Conservation (phyloP, 2,888 invertebrate genomes). For the Electrophaes corylata region DNA sequence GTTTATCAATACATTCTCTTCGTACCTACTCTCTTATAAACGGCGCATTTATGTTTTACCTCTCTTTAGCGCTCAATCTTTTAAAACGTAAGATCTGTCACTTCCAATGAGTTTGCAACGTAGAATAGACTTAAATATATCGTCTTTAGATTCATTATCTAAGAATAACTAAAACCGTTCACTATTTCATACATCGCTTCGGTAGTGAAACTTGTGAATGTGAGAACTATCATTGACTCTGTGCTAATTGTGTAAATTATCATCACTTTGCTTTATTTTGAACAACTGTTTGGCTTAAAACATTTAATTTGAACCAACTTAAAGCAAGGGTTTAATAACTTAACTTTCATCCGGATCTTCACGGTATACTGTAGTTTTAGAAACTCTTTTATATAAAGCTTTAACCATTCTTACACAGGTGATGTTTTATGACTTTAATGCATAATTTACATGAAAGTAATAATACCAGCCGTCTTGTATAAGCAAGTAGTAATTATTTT, state of each 20-base stretch:
- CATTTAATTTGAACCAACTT: slow-evolving; percentile 6
- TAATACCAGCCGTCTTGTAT: background rate
- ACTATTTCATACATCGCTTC: background rate
- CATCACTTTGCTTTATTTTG: slow-evolving; percentile 9
- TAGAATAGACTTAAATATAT: background rate
- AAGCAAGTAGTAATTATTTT: background rate
- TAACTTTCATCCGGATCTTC: slow-evolving; percentile 17
- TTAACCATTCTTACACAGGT: slow-evolving; percentile 4
- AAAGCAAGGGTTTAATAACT: slow-evolving; percentile 13
- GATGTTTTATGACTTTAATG: slow-evolving; percentile 12
- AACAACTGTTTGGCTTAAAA: slow-evolving; percentile 7
- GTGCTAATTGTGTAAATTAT: slow-evolving; percentile 11
- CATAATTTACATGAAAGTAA: slow-evolving; percentile 21
- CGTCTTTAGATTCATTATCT: background rate
- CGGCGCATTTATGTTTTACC: slow-evolving; percentile 38
- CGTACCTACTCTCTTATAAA: slow-evolving; percentile 57
- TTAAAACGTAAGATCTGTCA: slow-evolving; percentile 14
- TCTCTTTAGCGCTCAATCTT: slow-evolving; percentile 16
- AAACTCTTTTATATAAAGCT: slow-evolving; percentile 6
- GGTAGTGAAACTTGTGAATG: slow-evolving; percentile 3
- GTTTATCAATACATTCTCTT: slow-evolving; percentile 63
- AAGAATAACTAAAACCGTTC: background rate
- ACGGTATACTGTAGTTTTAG: slow-evolving; percentile 14
- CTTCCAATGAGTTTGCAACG: background rate
- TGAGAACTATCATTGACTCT: slow-evolving; percentile 1